A percentile compares a stretch with the other conserved stretches of the same genome.
Evolutionary conservation across 2,113 vertebrate species (phyloP).

Genomic region (Sterrhoptilus dennistouni): DNA sequence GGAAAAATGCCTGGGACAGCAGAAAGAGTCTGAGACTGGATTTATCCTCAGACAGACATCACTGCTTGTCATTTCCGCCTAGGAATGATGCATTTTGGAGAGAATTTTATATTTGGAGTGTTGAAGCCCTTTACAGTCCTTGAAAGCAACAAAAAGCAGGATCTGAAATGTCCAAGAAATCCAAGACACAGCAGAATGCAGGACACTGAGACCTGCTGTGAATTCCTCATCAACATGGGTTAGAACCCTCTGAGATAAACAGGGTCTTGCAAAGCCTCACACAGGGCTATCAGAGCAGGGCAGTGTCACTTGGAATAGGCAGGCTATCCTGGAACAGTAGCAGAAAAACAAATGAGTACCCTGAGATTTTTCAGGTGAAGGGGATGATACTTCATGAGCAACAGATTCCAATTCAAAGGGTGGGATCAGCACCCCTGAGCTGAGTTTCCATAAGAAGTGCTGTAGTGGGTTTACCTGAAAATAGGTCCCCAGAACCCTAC

Average conservation of each 20-base stretch:
- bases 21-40: not conserved
- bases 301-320: not conserved
- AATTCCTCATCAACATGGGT: not conserved
- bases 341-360: not conserved
- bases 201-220: not conserved
- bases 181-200: not conserved
- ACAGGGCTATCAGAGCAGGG: not conserved
- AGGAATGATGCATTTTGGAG: not conserved
- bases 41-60: not conserved
- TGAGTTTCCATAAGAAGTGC: not conserved
- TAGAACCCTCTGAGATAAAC: not conserved
- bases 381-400: not conserved
- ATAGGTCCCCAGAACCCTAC: not conserved
- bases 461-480: not conserved
- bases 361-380: not conserved
- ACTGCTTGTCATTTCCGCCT: not conserved
- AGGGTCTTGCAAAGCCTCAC: not conserved
- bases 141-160: not conserved
- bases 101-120: not conserved
- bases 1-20: not conserved
- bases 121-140: not conserved
- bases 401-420: not conserved
- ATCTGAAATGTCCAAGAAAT: not conserved
- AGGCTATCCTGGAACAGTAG: not conserved
- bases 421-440: not conserved